A percentile compares a stretch with the other conserved stretches of the same genome.
Evolutionary conservation across 2,113 vertebrate species (phyloP).

Genomic region (Oceanites oceanicus): DNA sequence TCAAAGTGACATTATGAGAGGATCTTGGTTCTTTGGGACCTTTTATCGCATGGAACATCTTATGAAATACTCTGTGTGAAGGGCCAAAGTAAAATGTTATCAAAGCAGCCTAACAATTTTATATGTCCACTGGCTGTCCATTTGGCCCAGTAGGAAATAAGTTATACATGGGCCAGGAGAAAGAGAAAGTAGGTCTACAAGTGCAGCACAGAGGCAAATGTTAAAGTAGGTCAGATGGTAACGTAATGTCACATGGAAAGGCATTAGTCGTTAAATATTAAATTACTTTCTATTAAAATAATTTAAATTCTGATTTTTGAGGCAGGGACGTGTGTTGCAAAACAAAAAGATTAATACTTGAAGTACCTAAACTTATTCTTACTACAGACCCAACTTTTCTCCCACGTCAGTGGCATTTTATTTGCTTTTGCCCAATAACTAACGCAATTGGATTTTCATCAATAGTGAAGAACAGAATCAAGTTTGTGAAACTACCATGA

Average conservation of each 20-base stretch:
- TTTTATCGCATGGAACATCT: not conserved
- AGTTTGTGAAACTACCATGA: not conserved
- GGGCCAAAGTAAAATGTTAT: not conserved
- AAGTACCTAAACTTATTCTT: not conserved
- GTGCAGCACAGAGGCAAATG: not conserved
- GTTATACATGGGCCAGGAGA: not conserved
- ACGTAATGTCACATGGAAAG: not conserved
- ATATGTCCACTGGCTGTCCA: not conserved
- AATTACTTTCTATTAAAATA: not conserved
- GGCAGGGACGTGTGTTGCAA: not conserved
- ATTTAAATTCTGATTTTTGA: not conserved
- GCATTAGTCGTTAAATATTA: not conserved
- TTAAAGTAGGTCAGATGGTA: slow-evolving; percentile 13
- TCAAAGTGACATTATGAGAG: slow-evolving; percentile 7
- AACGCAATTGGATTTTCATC: not conserved
- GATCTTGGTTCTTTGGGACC: not conserved
- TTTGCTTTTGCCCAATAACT: not conserved
- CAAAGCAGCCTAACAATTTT: not conserved
- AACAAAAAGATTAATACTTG: not conserved
- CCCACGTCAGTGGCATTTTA: accelerated
- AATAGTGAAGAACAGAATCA: not conserved
- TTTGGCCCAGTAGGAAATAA: slow-evolving; percentile 6
- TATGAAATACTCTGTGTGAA: not conserved
- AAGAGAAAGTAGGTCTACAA: not conserved
- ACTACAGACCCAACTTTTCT: not conserved